Percentiles rank a stretch among this genome's conserved stretches.
Evolutionary conservation across 1,140 invertebrate genomes (phyloP).

Genomic region (Phenacoccus solenopsis): DNA sequence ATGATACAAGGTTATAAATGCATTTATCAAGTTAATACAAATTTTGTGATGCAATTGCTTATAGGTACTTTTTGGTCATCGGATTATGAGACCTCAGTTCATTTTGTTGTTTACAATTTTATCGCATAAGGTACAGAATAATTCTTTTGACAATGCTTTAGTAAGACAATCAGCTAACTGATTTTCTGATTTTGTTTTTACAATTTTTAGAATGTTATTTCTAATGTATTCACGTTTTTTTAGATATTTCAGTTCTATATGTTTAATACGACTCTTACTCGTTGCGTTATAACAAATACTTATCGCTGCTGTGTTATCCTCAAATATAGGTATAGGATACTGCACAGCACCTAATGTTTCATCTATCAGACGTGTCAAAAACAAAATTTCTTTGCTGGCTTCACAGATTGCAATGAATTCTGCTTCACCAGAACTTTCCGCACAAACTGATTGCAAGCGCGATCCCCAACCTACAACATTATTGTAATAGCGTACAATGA

Average conservation of each 20-base stretch:
- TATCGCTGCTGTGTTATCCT: conserved; percentile 27
- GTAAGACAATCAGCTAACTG: conserved; percentile 20
- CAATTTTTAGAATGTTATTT: neutral
- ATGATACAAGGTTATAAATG: too few species aligned
- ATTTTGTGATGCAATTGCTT: too few species aligned
- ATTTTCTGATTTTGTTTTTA: conserved; percentile 12
- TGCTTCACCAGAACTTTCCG: conserved; percentile 21
- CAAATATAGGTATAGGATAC: conserved; percentile 11
- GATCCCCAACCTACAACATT: conserved; percentile 29
- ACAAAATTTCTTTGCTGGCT: conserved; percentile 16
- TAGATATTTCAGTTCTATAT: conserved; percentile 31
- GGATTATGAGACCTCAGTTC: too few species aligned
- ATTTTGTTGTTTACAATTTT: too few species aligned
- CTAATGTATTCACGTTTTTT: conserved; percentile 25
- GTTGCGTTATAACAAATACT: conserved; percentile 32
- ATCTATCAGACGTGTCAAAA: conserved; percentile 13
- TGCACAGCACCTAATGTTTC: conserved; percentile 3
- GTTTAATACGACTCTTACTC: conserved; percentile 30
- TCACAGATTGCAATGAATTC: conserved; percentile 22
- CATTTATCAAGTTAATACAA: too few species aligned
- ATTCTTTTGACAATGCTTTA: conserved; percentile 6
- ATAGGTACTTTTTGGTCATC: too few species aligned
- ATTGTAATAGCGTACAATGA: conserved; percentile 27
- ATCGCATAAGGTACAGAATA: neutral
- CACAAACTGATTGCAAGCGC: conserved; percentile 18